Base-by-base conservation (phyloP, 2,888 invertebrate genomes). In the Philhelius pedissequus region DNA sequence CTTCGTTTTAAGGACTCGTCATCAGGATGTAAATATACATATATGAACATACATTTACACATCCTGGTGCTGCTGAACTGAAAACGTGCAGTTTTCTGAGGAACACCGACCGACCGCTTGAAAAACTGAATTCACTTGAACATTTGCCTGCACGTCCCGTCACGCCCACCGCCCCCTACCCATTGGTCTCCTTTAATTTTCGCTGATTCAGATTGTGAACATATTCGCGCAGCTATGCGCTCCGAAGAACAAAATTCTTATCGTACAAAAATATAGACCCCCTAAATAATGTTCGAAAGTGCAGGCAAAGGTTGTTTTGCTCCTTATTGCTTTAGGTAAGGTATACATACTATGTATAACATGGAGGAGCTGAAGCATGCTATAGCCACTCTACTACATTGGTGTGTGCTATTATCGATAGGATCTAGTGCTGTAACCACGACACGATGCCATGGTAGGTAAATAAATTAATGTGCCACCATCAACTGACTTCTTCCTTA, bases 131-230 rank as follows among this genome's bases (percentile, higher is more conserved):
- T 82, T 77, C 73, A 76, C 64, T 76, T 45, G 73, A 56, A 64
- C 22, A 8, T n/a, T 69, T 15, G 9, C n/a, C 8, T 70, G 27
- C 13, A 25, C 40, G 9, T n/a, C 35, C 25, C 15, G 8, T 20
- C 11, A 11, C 15, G 9, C 8, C 56, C 27, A n/a, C n/a, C n/a
- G n/a, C n/a, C n/a, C n/a, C n/a, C n/a, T n/a, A n/a, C n/a, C n/a
- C n/a, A n/a, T n/a, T n/a, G n/a, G 11, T 9, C 22, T 38, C 9
- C 30, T n/a, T n/a, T n/a, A 27, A 40, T 50, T 84, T 54, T 20
- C 56, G 60, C 70, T 71, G 80, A 80, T 76, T 75, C 75, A 84
- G 71, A 75, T 71, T 82, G 81, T 32, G 71, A 71, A 38, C 81
- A 71, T 71, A 60, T 68, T 66, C 70, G 70, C 58, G 78, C 69